Evolutionary conservation across 1,140 invertebrate genomes (phyloP).

Genomic region (Heliconius congener): DNA sequence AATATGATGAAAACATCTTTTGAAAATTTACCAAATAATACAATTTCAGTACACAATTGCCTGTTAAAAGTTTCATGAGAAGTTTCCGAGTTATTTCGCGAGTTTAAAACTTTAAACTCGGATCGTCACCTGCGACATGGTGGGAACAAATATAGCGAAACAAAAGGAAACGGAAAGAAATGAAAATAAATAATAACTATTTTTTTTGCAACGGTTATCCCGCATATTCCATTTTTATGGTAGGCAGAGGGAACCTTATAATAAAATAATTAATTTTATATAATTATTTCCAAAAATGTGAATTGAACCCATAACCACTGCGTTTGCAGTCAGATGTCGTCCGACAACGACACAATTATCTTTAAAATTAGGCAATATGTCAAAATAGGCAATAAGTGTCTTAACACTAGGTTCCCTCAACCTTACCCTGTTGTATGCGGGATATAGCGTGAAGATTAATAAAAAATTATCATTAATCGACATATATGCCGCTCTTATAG

Average conservation of each 20-base stretch:
- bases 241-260: not conserved
- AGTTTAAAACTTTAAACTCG: constrained; percentile 4
- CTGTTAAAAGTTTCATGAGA: not conserved
- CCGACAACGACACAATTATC: too few species aligned
- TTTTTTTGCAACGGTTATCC: not conserved
- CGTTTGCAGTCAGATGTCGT: too few species aligned
- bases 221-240: not conserved
- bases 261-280: too few species aligned
- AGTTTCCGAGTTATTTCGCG: not conserved
- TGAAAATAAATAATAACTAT: not conserved
- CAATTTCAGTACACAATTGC: not conserved
- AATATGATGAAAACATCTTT: not conserved
- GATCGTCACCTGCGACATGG: constrained; percentile 2
- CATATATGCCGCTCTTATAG: not conserved
- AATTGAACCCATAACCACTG: too few species aligned
- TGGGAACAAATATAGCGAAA: not conserved
- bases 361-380: too few species aligned
- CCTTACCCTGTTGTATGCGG: too few species aligned
- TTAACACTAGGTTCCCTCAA: too few species aligned
- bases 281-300: too few species aligned
- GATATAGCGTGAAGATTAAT: too few species aligned
- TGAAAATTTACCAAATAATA: not conserved
- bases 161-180: not conserved
- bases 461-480: not conserved
- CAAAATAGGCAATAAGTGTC: too few species aligned